These are phyloP conservation scores for Episyrphus balteatus DNA, from an alignment of 1,140 invertebrate species.

Conservation along the genomic window DNA sequence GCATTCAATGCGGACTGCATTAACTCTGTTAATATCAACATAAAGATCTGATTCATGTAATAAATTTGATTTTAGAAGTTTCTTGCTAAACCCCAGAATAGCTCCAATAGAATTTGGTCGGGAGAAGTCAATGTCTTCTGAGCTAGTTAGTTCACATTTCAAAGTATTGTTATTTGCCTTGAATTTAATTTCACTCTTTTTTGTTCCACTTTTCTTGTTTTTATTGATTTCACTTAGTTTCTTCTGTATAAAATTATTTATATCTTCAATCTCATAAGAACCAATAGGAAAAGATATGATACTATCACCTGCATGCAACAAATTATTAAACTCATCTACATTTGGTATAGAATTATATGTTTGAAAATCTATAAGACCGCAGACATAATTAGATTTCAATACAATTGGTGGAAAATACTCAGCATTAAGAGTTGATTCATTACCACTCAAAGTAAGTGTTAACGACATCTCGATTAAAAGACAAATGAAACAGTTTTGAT, in stretches of 20 bases:
- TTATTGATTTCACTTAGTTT: too few relatives aligned
- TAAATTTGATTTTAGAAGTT: constrained; percentile 5
- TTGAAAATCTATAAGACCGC: constrained; percentile 10
- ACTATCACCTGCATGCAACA: constrained; percentile 6
- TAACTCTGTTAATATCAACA: constrained; percentile 15
- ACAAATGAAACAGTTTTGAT: background rate
- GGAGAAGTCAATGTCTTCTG: constrained; percentile 8
- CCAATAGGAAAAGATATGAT: constrained; percentile 10
- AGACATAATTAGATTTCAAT: constrained; percentile 8
- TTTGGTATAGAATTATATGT: constrained; percentile 12
- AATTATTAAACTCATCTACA: constrained; percentile 11
- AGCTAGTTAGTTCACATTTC: constrained; percentile 8
- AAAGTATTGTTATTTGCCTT: constrained; percentile 16
- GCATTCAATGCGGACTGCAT: constrained; percentile 13
- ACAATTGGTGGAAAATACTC: constrained; percentile 12
- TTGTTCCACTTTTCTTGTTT: constrained; percentile 2
- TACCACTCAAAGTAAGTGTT: constrained; percentile 4
- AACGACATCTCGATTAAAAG: constrained; percentile 4
- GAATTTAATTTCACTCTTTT: constrained; percentile 6
- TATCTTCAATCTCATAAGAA: constrained; percentile 13
- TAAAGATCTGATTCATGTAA: constrained; percentile 10
- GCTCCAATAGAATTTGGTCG: constrained; percentile 7
- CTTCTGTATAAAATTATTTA: constrained; percentile 7
- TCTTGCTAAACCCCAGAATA: constrained; percentile 11
- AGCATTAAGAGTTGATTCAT: constrained; percentile 5